phyloP scores from a whole-genome alignment of 2,888 invertebrate genomes.

The Agrotis puta region DNA sequence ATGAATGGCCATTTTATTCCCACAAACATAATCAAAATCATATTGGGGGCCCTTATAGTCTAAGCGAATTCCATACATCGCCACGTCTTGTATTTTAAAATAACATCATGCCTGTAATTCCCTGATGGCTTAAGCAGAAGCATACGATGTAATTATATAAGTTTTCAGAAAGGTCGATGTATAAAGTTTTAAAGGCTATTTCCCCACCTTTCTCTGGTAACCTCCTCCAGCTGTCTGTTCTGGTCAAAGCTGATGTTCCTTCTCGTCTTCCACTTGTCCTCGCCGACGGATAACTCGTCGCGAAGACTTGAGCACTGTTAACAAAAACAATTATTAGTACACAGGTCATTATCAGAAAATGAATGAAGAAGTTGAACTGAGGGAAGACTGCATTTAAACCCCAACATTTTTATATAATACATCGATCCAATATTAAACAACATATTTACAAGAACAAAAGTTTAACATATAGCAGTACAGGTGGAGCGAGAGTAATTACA shows the following conservation, averaged over 20 bases:
- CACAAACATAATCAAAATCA: constrained; percentile 40
- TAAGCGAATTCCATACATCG: not conserved
- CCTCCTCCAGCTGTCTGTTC: constrained; percentile 89
- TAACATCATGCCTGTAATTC: not conserved
- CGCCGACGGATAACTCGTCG: constrained; percentile 82
- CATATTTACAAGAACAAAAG: no score
- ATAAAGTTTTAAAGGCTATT: not conserved
- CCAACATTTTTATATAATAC: not conserved
- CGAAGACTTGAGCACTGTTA: constrained; percentile 83
- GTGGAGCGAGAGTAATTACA: no score
- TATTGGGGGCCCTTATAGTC: constrained; percentile 19
- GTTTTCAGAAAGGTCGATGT: not conserved
- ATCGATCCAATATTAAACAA: no score
- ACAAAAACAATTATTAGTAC: constrained; percentile 46
- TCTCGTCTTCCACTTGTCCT: constrained; percentile 88
- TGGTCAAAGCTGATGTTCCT: constrained; percentile 88
- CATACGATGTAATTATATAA: not conserved
- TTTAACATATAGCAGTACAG: no score
- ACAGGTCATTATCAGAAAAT: not conserved
- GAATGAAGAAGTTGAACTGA: not conserved
- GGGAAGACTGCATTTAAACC: not conserved
- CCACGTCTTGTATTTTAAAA: not conserved
- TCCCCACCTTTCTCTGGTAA: constrained; percentile 92
- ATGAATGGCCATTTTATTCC: constrained; percentile 38
- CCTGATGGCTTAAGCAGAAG: no score